Percentiles rank a stretch among this genome's conserved stretches.
Conservation (phyloP, 1,140 invertebrate species). For the Bombus polaris region DNA sequence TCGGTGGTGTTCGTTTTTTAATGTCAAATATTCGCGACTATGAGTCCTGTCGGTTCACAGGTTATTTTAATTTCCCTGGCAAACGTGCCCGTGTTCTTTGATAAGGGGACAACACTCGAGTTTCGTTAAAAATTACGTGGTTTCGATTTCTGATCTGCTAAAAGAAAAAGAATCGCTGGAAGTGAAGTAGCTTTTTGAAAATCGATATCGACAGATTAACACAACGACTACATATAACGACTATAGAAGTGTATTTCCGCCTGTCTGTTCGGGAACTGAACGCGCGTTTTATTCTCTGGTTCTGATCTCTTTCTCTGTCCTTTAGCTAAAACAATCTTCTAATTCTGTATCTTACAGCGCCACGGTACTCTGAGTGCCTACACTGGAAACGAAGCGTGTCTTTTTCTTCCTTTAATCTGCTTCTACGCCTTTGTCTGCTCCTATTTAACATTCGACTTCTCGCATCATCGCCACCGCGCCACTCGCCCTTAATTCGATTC, state of each 20-base stretch:
- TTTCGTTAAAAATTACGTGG: not conserved
- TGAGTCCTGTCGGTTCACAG: not conserved
- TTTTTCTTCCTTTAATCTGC: slow-evolving; percentile 46
- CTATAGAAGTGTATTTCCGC: not conserved
- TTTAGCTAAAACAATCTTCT: slow-evolving; percentile 46
- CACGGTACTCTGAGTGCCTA: slow-evolving; percentile 43
- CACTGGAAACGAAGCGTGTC: slow-evolving; percentile 41
- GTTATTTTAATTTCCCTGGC: not conserved
- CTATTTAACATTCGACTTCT: slow-evolving; percentile 53
- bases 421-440: slow-evolving; percentile 51
- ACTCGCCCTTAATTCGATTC: slow-evolving; percentile 36
- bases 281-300: slow-evolving; percentile 18
- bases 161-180: not conserved
- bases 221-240: not conserved
- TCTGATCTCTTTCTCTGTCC: slow-evolving; percentile 55
- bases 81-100: not conserved
- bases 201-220: not conserved
- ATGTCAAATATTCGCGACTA: not conserved
- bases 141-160: not conserved
- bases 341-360: slow-evolving; percentile 53
- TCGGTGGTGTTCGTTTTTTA: not conserved
- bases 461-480: slow-evolving; percentile 35
- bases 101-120: too few relatives aligned
- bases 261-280: slow-evolving; percentile 3
- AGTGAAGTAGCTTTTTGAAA: not conserved